A percentile compares a stretch with the other conserved stretches of the same genome.
Conservation (phyloP, 2,113 vertebrate genomes). For the Strix uralensis region DNA sequence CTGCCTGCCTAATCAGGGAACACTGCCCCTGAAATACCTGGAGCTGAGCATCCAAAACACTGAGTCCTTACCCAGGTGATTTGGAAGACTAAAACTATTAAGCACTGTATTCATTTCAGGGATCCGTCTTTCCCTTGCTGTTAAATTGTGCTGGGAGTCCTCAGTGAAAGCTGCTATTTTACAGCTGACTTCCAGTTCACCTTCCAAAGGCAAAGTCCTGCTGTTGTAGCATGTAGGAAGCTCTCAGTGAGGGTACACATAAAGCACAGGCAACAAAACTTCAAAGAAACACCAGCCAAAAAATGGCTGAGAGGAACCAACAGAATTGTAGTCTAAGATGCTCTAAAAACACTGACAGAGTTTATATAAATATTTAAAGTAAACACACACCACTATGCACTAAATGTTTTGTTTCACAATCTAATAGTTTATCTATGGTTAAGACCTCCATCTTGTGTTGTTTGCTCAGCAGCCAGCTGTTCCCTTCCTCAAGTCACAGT, state of each 20-base stretch:
- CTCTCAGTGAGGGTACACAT: background rate
- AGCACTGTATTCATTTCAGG: background rate
- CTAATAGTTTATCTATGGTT: background rate
- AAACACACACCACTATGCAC: background rate
- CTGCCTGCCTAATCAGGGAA: background rate
- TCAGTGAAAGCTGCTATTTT: background rate
- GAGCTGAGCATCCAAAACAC: background rate
- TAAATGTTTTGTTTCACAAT: background rate
- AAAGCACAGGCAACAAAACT: background rate
- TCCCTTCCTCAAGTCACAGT: background rate
- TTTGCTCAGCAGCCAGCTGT: background rate
- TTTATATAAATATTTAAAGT: background rate
- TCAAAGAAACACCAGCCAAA: background rate
- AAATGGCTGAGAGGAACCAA: background rate
- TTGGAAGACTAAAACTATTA: background rate
- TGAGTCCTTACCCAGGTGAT: background rate
- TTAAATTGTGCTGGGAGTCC: background rate
- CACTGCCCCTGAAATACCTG: background rate
- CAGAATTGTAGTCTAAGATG: background rate
- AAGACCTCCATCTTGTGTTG: background rate
- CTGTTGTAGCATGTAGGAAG: background rate
- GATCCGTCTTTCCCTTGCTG: background rate
- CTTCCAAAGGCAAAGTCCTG: background rate
- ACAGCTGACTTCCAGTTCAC: background rate
- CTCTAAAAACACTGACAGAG: background rate